Conservation (phyloP, 2,797 vertebrate genomes). For the Gymnopithys bicolor region DNA sequence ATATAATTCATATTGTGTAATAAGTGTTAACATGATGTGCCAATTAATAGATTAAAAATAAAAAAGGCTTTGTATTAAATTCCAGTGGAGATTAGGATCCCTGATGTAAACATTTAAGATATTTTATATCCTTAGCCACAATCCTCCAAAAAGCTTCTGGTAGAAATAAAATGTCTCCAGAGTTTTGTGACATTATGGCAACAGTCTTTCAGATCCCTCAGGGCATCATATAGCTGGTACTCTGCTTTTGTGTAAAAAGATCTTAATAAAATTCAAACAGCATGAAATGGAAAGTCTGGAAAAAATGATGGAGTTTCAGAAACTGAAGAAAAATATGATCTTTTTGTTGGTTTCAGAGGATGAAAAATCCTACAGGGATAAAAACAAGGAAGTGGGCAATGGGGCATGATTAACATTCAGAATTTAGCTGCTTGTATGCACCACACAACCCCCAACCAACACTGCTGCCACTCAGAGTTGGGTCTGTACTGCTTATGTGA, state of each 20-base stretch:
- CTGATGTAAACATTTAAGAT: slow-evolving; percentile 27
- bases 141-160: slow-evolving; percentile 46
- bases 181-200: slow-evolving; percentile 47
- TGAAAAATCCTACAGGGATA: neutral
- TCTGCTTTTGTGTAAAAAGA: slow-evolving; percentile 63
- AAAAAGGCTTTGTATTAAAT: neutral
- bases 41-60: neutral
- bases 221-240: slow-evolving; percentile 51
- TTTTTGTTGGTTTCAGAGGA: slow-evolving; percentile 49
- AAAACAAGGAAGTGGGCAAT: neutral
- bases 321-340: slow-evolving; percentile 59
- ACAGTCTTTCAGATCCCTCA: slow-evolving; percentile 27
- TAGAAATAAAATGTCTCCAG: slow-evolving; percentile 60
- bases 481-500: fast-evolving
- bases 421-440: neutral
- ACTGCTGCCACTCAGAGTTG: fast-evolving
- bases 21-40: neutral
- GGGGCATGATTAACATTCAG: neutral
- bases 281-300: slow-evolving; percentile 76
- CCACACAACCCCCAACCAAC: fast-evolving
- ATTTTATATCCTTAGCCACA: slow-evolving; percentile 20
- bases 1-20: neutral
- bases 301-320: slow-evolving; percentile 61
- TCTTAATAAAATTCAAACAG: slow-evolving; percentile 78
- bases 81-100: neutral